phyloP scores from a whole-genome alignment of 2,888 invertebrate species.

The Elegia similella region DNA sequence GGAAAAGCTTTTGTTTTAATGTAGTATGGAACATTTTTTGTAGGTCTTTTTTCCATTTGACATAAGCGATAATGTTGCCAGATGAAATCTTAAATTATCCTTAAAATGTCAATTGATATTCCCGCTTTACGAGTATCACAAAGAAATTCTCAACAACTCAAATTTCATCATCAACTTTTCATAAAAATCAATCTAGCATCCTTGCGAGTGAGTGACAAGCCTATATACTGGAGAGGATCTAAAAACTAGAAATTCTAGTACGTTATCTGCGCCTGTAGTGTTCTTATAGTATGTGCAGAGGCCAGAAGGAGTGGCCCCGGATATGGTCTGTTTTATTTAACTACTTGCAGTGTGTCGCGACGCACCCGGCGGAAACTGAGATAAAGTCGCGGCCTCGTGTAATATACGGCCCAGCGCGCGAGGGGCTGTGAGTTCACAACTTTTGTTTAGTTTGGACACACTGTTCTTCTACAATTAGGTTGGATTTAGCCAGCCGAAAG shows the following conservation, averaged over 20 bases:
- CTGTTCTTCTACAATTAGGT: constrained; percentile 5
- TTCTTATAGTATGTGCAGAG: not conserved
- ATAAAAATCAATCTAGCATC: too few relatives aligned
- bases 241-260: too few relatives aligned
- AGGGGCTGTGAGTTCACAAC: constrained; percentile 18
- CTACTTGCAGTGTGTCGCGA: constrained; percentile 75
- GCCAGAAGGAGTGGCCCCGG: constrained; percentile 14
- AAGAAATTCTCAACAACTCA: too few relatives aligned
- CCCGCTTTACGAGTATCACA: too few relatives aligned
- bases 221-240: too few relatives aligned
- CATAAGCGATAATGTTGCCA: not conserved
- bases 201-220: too few relatives aligned
- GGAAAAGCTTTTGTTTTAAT: not conserved
- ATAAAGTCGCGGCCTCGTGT: constrained; percentile 73
- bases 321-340: constrained; percentile 65
- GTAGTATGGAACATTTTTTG: not conserved
- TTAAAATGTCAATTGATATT: too few relatives aligned
- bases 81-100: too few relatives aligned
- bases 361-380: constrained; percentile 73
- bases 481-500: not conserved
- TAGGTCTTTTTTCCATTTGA: not conserved
- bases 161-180: too few relatives aligned
- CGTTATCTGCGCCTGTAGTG: too few relatives aligned
- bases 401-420: constrained; percentile 55
- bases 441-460: constrained; percentile 10